These are phyloP conservation scores for Macrobrachium rosenbergii DNA, from an alignment of 1,140 invertebrate genomes.

Conservation along the genomic window DNA sequence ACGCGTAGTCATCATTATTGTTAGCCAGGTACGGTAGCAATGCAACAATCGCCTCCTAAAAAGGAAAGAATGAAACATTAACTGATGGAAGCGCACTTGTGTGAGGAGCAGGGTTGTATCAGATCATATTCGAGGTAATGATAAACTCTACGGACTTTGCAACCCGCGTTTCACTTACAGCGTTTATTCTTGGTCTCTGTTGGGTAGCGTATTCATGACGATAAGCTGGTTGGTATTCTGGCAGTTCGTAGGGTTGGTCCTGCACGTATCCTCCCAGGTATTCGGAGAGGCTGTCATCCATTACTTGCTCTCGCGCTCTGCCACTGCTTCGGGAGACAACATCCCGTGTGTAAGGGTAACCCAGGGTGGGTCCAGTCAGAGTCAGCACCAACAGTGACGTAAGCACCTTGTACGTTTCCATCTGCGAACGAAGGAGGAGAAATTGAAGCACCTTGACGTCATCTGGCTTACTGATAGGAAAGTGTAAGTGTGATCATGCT, in stretches of 20 bases:
- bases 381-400: conserved; percentile 44
- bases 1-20: conserved; percentile 49
- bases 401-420: conserved; percentile 39
- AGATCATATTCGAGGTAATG: background rate
- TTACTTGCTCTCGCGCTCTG: conserved; percentile 14
- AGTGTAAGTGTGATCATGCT: too few relatives aligned
- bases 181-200: conserved; percentile 57
- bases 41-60: conserved; percentile 55
- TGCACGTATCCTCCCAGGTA: conserved; percentile 26
- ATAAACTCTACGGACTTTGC: conserved; percentile 2
- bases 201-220: conserved; percentile 36
- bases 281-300: conserved; percentile 24
- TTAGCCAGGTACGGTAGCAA: conserved; percentile 52
- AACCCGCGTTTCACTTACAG: conserved; percentile 44
- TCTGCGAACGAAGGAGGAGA: background rate
- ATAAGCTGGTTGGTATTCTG: conserved; percentile 47
- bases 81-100: background rate
- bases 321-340: conserved; percentile 16
- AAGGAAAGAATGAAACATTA: background rate
- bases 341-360: conserved; percentile 42
- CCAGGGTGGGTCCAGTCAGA: conserved; percentile 39
- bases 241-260: conserved; percentile 27
- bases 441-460: background rate
- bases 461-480: background rate
- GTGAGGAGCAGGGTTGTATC: background rate